Conservation (phyloP, 2,113 vertebrate species). For the Piaya cayana region DNA sequence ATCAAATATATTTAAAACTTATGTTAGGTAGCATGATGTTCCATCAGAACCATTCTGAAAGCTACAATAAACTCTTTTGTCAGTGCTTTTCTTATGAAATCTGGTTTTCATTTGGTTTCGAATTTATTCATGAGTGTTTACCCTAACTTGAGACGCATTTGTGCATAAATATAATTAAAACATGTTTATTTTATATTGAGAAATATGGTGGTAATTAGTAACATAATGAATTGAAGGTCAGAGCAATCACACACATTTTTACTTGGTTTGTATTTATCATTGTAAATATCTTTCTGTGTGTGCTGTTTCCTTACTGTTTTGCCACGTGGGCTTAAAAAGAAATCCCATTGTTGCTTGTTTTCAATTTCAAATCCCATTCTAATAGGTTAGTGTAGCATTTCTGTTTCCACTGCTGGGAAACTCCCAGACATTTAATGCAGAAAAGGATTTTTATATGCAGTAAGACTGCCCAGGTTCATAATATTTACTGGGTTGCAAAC, state of each 20-base stretch:
- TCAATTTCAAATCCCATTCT: neutral
- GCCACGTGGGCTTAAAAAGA: neutral
- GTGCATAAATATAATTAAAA: constrained; percentile 22
- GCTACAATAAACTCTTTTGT: neutral
- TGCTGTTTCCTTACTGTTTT: neutral
- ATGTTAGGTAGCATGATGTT: neutral
- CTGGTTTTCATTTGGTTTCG: neutral
- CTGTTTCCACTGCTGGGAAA: neutral
- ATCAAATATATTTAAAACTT: constrained; percentile 1
- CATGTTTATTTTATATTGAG: neutral
- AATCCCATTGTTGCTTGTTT: neutral
- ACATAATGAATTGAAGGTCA: constrained; percentile 12
- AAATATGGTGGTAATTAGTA: neutral
- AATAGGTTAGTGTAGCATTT: neutral
- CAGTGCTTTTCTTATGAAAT: neutral
- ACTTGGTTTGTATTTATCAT: neutral
- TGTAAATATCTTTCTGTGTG: neutral
- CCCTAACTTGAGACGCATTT: neutral
- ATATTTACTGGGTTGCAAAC: neutral
- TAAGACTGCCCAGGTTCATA: neutral
- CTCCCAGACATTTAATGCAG: neutral
- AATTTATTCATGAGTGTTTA: constrained; percentile 13
- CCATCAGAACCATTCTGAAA: neutral
- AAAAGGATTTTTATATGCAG: neutral
- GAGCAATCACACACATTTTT: neutral